Evolutionary conservation across 2,113 vertebrate species (phyloP), one percentile per base, ranked within the genome.

Genomic region (Menura novaehollandiae): DNA sequence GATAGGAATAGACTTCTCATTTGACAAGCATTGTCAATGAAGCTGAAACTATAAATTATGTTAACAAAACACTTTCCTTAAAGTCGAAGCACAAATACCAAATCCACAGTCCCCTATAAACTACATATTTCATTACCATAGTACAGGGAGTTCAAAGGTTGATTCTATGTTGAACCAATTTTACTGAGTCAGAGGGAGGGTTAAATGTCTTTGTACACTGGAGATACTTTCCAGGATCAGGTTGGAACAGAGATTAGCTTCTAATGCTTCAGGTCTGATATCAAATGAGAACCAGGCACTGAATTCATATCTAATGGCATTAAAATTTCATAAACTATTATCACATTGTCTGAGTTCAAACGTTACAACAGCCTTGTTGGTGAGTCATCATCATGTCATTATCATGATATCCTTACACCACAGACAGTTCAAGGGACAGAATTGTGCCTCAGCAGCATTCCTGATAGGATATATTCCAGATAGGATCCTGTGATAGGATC

Each of bases 401-500:
- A 21, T 9, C 0, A 0, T 15, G 22, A 37, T 37, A 41, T 14
- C 20, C 41, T 58, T 9, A 69, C 24, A 58, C 12, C 24, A 56
- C 20, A 82, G 72, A 8, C n/a, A 43, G 18, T 5, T 20, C 37
- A 51, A 6, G 43, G 37, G 28, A 66, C 15, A 84, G 43, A 89
- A 43, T 0, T 43, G 26, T n/a, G 55, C 55, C n/a, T 47, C 11
- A 11, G 28, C 15, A 67, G 47, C 21, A 37, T 30, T n/a, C n/a
- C n/a, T n/a, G n/a, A n/a, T n/a, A n/a, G n/a, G n/a, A n/a, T n/a
- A n/a, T n/a, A n/a, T n/a, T n/a, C n/a, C n/a, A n/a, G n/a, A n/a
- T n/a, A n/a, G n/a, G n/a, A n/a, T 66, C 24, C 66, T 71, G 10
- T 22, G 39, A 58, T 2, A 33, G 33, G 19, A 67, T 37, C 74